Evolutionary conservation across 2,113 vertebrate genomes (phyloP).

Genomic region (Neodon shergylaensis): DNA sequence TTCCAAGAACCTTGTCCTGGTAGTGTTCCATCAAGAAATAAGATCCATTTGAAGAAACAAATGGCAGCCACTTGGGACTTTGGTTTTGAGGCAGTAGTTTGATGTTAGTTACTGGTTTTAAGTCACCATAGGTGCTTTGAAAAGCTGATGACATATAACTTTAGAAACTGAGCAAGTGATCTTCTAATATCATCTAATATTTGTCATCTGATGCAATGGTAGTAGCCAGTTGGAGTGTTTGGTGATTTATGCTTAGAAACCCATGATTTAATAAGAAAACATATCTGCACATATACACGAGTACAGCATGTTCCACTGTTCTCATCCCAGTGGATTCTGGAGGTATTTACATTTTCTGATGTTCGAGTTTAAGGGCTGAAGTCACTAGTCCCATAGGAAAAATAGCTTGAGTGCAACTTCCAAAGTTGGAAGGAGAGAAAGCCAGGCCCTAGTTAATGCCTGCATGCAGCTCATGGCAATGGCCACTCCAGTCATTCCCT

Average conservation of each 20-base stretch:
- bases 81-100: background rate
- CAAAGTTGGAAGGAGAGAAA: background rate
- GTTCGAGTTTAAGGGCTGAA: background rate
- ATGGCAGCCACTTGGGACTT: background rate
- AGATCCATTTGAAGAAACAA: background rate
- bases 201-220: background rate
- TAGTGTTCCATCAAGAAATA: background rate
- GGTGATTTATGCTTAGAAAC: background rate
- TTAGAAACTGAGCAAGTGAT: constrained; percentile 26
- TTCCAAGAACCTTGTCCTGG: background rate
- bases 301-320: background rate
- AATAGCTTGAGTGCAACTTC: background rate
- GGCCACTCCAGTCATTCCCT: background rate
- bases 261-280: background rate
- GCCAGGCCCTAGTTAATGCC: background rate
- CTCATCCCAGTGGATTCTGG: background rate
- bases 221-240: background rate
- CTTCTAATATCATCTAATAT: background rate
- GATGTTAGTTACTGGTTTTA: background rate
- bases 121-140: background rate
- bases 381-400: background rate
- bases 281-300: accelerated
- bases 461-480: background rate
- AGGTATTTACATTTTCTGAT: background rate
- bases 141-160: constrained; percentile 20